Evolutionary conservation across 2,797 vertebrate genomes (phyloP).

Genomic region (Leuciscus waleckii): DNA sequence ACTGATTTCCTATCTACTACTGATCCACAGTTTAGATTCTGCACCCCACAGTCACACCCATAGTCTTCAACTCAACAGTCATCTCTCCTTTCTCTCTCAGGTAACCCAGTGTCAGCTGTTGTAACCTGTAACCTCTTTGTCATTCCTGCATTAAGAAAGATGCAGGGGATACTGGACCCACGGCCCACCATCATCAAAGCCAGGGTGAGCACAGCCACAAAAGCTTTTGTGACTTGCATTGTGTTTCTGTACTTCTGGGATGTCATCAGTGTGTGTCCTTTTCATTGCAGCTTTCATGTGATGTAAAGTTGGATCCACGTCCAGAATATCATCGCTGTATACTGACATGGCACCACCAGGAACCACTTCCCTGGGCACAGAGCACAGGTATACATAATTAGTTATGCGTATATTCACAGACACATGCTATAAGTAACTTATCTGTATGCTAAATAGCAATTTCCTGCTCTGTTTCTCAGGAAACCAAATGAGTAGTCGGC

Average conservation of each 20-base stretch:
- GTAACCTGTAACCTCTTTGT: slow-evolving; percentile 99
- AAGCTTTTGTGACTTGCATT: not conserved
- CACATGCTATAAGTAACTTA: not conserved
- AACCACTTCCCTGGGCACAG: slow-evolving; percentile 98
- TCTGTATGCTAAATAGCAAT: not conserved
- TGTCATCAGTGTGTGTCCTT: slow-evolving; percentile 42
- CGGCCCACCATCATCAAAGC: slow-evolving; percentile 99
- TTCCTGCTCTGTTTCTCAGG: slow-evolving; percentile 73
- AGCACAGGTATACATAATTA: slow-evolving; percentile 86
- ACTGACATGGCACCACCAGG: slow-evolving; percentile 98
- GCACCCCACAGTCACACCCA: not conserved
- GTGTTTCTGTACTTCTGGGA: not conserved
- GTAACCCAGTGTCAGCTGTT: slow-evolving; percentile 97
- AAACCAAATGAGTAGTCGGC: slow-evolving; percentile 98
- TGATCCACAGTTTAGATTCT: not conserved
- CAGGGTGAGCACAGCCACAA: slow-evolving; percentile 81
- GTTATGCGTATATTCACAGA: not conserved
- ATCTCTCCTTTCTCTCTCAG: slow-evolving; percentile 69
- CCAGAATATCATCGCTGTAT: slow-evolving; percentile 98
- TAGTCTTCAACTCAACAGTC: slow-evolving; percentile 23
- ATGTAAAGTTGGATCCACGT: slow-evolving; percentile 96
- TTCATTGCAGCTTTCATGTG: slow-evolving; percentile 90
- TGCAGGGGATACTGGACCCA: slow-evolving; percentile 98
- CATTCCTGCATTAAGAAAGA: slow-evolving; percentile 97
- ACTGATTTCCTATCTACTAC: slow-evolving; percentile 24